Evolutionary conservation across 35 echinoderm and acorn worm species (phyloP).

Genomic region (Heliocidaris erythrogramma): DNA sequence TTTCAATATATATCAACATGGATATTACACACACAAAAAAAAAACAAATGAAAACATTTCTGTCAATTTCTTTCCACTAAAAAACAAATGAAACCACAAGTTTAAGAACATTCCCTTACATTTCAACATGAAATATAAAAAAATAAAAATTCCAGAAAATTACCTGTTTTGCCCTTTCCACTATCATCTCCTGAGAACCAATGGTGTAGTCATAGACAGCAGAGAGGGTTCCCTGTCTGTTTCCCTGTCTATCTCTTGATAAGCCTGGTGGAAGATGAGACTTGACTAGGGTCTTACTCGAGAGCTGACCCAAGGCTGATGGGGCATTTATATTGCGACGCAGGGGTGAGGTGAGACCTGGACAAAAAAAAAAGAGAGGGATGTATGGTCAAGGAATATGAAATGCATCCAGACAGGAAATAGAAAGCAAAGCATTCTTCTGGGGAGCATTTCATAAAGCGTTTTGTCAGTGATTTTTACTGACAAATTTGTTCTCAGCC

Average conservation of each 20-base stretch:
- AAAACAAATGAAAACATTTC: too few relatives aligned
- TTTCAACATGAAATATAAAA: too few relatives aligned
- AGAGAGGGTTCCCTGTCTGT: slow-evolving; percentile 80
- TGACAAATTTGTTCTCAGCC: too few relatives aligned
- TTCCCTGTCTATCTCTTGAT: slow-evolving; percentile 59
- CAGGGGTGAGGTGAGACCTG: neutral
- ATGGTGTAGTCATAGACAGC: slow-evolving; percentile 94
- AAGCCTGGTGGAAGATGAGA: slow-evolving; percentile 55
- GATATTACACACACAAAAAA: too few relatives aligned
- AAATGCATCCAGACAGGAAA: neutral
- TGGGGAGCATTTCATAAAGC: too few relatives aligned
- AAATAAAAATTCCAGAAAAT: neutral
- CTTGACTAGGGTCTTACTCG: slow-evolving; percentile 41
- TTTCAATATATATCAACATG: too few relatives aligned
- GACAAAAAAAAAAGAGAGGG: neutral
- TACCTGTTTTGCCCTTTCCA: slow-evolving; percentile 98
- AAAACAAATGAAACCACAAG: too few relatives aligned
- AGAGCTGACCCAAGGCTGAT: slow-evolving; percentile 33
- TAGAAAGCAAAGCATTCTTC: too few relatives aligned
- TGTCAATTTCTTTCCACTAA: too few relatives aligned
- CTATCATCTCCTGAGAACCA: slow-evolving; percentile 99
- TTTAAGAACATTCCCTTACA: too few relatives aligned
- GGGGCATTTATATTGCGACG: neutral
- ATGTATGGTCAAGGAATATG: neutral
- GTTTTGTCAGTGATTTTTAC: too few relatives aligned